phyloP scores from a whole-genome alignment of 2,113 vertebrate genomes.

The Nipponia nippon region DNA sequence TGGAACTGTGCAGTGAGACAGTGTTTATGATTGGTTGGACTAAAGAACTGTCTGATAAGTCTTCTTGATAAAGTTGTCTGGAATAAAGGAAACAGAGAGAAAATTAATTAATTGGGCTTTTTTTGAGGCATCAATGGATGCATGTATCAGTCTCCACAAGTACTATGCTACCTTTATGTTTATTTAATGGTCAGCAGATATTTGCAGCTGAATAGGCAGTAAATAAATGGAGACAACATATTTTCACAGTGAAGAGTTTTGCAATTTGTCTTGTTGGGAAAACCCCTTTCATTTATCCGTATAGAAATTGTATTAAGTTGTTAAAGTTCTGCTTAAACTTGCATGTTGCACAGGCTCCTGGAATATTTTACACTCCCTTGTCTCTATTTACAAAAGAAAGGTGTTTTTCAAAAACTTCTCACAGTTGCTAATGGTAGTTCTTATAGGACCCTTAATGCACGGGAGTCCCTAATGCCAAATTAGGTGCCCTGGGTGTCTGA shows the following conservation, averaged over 20 bases:
- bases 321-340: background rate
- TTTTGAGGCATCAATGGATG: background rate
- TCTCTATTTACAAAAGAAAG: background rate
- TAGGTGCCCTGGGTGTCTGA: background rate
- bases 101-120: background rate
- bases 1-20: background rate
- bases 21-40: background rate
- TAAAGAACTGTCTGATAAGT: background rate
- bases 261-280: background rate
- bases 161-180: background rate
- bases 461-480: background rate
- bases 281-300: background rate
- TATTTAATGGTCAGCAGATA: background rate
- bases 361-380: background rate
- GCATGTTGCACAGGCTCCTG: rapidly evolving
- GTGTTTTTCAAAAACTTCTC: background rate
- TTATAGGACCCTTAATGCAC: background rate
- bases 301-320: background rate
- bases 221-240: background rate
- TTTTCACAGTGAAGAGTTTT: background rate
- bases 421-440: background rate
- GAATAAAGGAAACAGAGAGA: background rate
- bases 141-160: background rate
- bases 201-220: background rate
- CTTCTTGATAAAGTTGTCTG: background rate